Evolutionary conservation across 2,797 vertebrate species (phyloP), one percentile per base, ranked within the genome.

Genomic region (Lacerta viridis): DNA sequence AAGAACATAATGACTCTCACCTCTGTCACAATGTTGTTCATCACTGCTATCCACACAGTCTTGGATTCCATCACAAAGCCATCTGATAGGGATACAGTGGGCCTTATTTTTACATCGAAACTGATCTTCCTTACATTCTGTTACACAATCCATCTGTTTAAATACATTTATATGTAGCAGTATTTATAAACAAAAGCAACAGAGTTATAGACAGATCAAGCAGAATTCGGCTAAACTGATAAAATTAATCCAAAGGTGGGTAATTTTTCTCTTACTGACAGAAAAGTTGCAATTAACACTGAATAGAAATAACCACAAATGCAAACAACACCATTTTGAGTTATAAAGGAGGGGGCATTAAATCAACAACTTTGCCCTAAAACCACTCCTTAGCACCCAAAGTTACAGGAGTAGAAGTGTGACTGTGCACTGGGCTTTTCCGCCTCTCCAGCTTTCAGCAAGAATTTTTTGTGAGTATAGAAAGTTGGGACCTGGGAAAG

Each of bases 21-120:
- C 99, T 95, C 96, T 97, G 87, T 97, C 97, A 94, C 99, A 99
- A 95, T 96, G 97, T 39, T 98, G 98, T 95, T 99, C 99, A 2
- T 99, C 99, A 1, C 99, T 99, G 95, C 98, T 98, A 95, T 99
- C 99, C 96, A 99, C 98, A 71, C 99, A 99, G 95, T 99, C 99
- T 1, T 98, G 96, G 91, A 98, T 96, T 2, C 98, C 98, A 71
- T 99, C 99, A 7, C 99, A 99, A 33, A 98, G 97, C 99, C 99
- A 99, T 69, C 99, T 97, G 88, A 98, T 95, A 8, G 99, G 99
- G 92, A 99, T 97, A 29, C 99, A 99, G 97, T 98, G 98, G 17
- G 99, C 99, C n/a, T 97, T 98, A 84, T 99, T 99, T 90, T 95
- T 97, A 94, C 99, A 99, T 64, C 98, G 98, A 78, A 99, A 99